Evolutionary conservation across 2,797 vertebrate genomes (phyloP).

Genomic region (Denticeps clupeoides): DNA sequence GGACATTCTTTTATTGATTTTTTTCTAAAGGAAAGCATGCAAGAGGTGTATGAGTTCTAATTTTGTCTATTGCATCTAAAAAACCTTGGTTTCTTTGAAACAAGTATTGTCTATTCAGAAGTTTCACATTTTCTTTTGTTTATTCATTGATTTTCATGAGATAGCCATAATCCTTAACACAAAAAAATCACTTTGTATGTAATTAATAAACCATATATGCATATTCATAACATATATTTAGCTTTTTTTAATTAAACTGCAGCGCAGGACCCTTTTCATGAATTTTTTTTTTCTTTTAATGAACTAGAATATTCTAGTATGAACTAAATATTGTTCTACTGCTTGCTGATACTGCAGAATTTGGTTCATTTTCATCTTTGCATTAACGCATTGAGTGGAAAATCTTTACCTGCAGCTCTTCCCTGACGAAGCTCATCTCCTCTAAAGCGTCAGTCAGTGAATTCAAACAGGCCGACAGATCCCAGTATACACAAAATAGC

Average conservation of each 20-base stretch:
- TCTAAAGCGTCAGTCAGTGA: slow-evolving; percentile 52
- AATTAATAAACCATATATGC: too few relatives aligned
- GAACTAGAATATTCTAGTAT: too few relatives aligned
- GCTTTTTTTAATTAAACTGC: too few relatives aligned
- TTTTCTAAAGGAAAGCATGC: slow-evolving; percentile 37
- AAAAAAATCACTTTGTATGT: neutral
- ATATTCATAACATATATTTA: too few relatives aligned
- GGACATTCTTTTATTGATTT: slow-evolving; percentile 54
- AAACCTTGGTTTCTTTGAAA: neutral
- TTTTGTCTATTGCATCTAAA: neutral
- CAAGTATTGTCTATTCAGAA: neutral
- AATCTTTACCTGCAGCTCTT: slow-evolving; percentile 13
- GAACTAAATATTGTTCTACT: too few relatives aligned
- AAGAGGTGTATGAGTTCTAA: neutral
- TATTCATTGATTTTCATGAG: neutral
- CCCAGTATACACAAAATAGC: slow-evolving; percentile 63
- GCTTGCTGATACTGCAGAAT: too few relatives aligned
- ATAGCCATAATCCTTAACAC: neutral
- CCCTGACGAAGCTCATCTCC: slow-evolving; percentile 26
- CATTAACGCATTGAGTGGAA: too few relatives aligned
- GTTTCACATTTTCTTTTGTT: neutral
- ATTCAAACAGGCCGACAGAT: slow-evolving; percentile 50
- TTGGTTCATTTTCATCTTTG: too few relatives aligned
- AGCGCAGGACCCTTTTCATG: too few relatives aligned
- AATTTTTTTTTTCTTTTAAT: too few relatives aligned